A percentile compares a stretch with the other conserved stretches of the same genome.
Conservation (phyloP, 2,888 invertebrate species). For the Achlya flavicornis region DNA sequence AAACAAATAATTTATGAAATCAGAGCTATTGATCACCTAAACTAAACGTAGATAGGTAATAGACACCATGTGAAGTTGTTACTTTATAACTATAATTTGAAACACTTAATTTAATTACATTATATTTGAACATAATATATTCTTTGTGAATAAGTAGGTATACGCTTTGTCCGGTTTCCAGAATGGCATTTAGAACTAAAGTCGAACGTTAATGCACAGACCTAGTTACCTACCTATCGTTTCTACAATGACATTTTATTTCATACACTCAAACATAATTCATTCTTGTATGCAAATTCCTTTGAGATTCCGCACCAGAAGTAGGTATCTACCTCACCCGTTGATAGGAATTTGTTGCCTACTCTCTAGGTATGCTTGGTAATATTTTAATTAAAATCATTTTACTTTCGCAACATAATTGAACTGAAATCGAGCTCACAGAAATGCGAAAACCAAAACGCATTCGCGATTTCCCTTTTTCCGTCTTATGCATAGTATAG, state of each 20-base stretch:
- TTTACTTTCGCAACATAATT: too few species aligned
- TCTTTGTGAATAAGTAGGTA: neutral
- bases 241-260: neutral
- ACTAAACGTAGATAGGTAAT: constrained; percentile 2
- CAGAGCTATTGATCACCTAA: neutral
- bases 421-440: too few species aligned
- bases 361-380: too few species aligned
- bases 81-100: neutral
- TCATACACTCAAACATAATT: neutral
- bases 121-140: neutral
- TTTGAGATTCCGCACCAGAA: too few species aligned
- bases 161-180: neutral
- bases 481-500: too few species aligned
- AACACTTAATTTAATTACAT: neutral
- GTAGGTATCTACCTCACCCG: too few species aligned
- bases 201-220: neutral
- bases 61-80: constrained; percentile 1
- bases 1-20: constrained; percentile 18
- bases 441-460: too few species aligned
- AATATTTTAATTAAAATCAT: too few species aligned
- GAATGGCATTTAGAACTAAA: neutral
- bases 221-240: neutral
- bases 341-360: too few species aligned
- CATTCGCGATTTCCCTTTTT: too few species aligned
- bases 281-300: neutral